Conservation (phyloP, 2,888 invertebrate species). For the Cremastinae sp. region DNA sequence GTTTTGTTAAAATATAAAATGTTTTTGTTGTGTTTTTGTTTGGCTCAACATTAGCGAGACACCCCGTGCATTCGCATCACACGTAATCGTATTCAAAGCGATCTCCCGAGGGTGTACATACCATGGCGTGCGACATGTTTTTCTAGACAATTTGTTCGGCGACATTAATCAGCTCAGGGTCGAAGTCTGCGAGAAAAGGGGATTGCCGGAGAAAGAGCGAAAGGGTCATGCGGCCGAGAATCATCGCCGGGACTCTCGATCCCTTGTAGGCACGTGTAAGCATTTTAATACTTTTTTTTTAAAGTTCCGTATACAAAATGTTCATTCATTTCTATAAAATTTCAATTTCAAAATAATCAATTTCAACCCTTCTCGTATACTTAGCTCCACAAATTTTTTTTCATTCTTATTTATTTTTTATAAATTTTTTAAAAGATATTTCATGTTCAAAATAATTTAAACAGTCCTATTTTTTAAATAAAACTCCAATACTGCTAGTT, state of each 20-base stretch:
- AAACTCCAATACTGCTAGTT: not conserved
- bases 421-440: too few relatives aligned
- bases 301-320: too few relatives aligned
- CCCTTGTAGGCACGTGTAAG: conserved; percentile 5
- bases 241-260: conserved; percentile 48
- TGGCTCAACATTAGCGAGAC: too few relatives aligned
- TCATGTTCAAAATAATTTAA: too few relatives aligned
- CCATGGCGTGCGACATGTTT: conserved; percentile 79
- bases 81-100: conserved; percentile 36
- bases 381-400: too few relatives aligned
- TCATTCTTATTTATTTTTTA: too few relatives aligned
- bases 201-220: conserved; percentile 53
- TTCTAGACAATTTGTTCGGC: conserved; percentile 82
- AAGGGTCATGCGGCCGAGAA: conserved; percentile 59
- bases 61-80: conserved; percentile 10
- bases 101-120: conserved; percentile 47
- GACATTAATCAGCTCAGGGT: conserved; percentile 80
- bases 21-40: not conserved
- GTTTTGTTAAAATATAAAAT: conserved; percentile 20
- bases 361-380: too few relatives aligned
- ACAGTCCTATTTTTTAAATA: too few relatives aligned
- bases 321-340: not conserved
- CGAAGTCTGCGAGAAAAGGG: conserved; percentile 39
- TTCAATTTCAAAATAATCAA: too few relatives aligned
- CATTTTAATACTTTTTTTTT: not conserved